These are phyloP conservation scores for Gopherus flavomarginatus DNA, from an alignment of 2,113 vertebrate genomes.

Conservation along the genomic window DNA sequence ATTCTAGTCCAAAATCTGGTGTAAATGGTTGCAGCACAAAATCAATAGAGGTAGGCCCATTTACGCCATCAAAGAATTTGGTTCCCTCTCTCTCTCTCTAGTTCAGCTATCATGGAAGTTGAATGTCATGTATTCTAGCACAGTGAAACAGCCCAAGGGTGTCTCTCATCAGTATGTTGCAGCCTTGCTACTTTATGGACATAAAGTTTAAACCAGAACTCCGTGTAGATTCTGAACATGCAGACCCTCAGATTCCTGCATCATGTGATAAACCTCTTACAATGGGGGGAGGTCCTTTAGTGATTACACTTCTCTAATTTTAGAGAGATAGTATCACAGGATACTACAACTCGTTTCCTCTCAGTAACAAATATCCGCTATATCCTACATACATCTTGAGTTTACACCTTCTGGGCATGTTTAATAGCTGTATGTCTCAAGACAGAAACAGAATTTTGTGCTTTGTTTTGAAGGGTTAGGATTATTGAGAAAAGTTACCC, in stretches of 20 bases:
- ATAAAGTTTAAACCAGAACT: not conserved
- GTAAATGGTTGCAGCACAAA: not conserved
- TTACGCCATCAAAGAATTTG: constrained; percentile 42
- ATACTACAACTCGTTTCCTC: constrained; percentile 41
- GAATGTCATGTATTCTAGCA: not conserved
- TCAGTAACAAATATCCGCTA: constrained; percentile 67
- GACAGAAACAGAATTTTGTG: constrained; percentile 58
- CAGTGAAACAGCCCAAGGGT: not conserved
- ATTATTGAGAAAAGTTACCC: constrained; percentile 56
- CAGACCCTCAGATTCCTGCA: not conserved
- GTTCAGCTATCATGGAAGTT: constrained; percentile 56
- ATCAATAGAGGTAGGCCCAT: constrained; percentile 12
- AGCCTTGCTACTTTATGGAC: not conserved
- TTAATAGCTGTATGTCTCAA: constrained; percentile 66
- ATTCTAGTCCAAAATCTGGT: not conserved
- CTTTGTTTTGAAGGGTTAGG: constrained; percentile 69
- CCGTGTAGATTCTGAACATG: not conserved
- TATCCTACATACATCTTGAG: constrained; percentile 60
- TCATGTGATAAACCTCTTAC: not conserved
- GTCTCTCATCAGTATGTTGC: not conserved
- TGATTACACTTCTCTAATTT: too few species aligned
- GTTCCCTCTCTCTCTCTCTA: not conserved
- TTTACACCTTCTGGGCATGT: constrained; percentile 67
- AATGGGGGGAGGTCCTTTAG: not conserved
- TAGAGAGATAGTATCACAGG: not conserved